Evolutionary conservation across 2,113 vertebrate genomes (phyloP), one percentile per base, ranked within the genome.

Genomic region (Theropithecus gelada): DNA sequence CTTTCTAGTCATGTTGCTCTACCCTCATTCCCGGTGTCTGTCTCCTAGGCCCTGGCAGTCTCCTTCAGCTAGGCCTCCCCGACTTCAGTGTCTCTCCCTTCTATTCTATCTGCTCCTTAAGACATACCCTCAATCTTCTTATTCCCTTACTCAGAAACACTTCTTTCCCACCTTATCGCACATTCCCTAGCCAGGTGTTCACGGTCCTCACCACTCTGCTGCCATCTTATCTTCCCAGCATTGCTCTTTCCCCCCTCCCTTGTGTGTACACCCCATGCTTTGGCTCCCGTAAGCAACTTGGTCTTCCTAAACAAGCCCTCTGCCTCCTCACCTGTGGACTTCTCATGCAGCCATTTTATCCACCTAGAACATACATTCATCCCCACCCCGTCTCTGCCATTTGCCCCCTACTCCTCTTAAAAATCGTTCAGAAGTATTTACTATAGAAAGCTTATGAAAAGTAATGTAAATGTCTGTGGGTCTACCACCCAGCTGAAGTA

Each of bases 351-450:
- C 55, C 11, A 35, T 75, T 85, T 87, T 48, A 13, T 84, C 14
- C n/a, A 40, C 48, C 48, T 75, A 38, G 12, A 83, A 61, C 18
- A 38, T 27, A 13, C 38, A n/a, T 25, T 40, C 43, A 68, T 55
- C 57, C 43, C 25, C 13, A 48, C 18, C 88, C 22, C 38, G 7
- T 52, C 35, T 12, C 38, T 61, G 22, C 64, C 12, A n/a, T 18
- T 68, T 48, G 20, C 23, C 22, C 40, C n/a, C 35, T 17, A 55
- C 45, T 8, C 55, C 27, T 22, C 70, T 72, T 30, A 84, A 75
- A 80, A 22, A 7, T 84, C 61, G 27, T 88, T 93, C 81, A 32
- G 30, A 78, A 88, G 73, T 96, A 59, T 64, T 92, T 76, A 88
- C 68, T 11, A 50, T 66, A 70, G 23, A 70, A 40, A 57, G 18